Percentiles rank a stretch among this genome's conserved stretches.
Conservation (phyloP, 2,888 invertebrate species). For the Sminthurinus aureus region DNA sequence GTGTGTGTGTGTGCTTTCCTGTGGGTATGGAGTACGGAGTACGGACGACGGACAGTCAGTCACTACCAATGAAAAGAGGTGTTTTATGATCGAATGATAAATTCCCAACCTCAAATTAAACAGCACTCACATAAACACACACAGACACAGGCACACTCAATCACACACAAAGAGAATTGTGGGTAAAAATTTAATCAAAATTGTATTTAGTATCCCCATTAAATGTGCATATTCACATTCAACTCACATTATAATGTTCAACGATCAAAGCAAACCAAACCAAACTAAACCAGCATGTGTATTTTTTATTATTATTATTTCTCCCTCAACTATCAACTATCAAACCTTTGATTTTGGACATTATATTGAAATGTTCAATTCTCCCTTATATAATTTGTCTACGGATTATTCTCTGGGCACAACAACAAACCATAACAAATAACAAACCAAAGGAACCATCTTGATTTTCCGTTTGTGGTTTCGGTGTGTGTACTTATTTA, state of each 20-base stretch:
- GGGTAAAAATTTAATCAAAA: neutral
- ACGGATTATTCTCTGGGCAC: too few species aligned
- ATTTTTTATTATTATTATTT: too few species aligned
- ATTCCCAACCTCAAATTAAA: slow-evolving; percentile 1
- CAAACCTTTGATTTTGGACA: too few species aligned
- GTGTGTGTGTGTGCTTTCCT: neutral
- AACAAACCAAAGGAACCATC: neutral
- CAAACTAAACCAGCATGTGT: too few species aligned
- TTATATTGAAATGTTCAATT: too few species aligned
- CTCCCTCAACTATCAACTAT: too few species aligned
- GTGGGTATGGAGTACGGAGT: neutral
- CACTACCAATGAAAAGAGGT: too few species aligned
- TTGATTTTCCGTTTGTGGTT: neutral
- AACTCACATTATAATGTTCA: too few species aligned
- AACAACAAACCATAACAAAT: too few species aligned
- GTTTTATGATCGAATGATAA: neutral
- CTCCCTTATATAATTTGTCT: too few species aligned
- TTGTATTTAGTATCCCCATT: neutral
- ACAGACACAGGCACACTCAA: too few species aligned
- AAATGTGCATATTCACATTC: neutral
- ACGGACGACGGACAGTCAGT: neutral
- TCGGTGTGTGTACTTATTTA: neutral
- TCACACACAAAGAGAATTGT: neutral
- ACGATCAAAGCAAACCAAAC: too few species aligned
- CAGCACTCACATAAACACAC: neutral